Base-by-base conservation (phyloP, 2,888 invertebrate genomes). In the Zhuqinia jingwanae region DNA sequence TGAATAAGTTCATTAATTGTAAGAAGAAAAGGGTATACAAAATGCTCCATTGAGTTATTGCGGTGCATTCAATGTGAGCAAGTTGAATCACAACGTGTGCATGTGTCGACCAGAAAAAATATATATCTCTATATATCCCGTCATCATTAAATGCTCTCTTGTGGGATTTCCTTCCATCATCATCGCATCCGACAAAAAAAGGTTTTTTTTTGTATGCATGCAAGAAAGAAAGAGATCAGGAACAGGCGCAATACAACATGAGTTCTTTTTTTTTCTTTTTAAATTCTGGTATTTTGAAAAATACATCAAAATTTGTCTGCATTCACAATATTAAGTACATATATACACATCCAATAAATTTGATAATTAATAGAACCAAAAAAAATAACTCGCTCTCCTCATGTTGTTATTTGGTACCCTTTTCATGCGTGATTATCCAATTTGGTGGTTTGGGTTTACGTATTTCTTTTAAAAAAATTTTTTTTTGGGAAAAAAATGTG, bases 401-500 rank as follows among this genome's bases (percentile, higher is more conserved):
- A n/a, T 73, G 47, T 30, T 50, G 50, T 53, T 53, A 25, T 47
- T 36, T 60, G 11, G 58, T 47, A 76, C 73, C 63, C 85, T 60
- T 85, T 85, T 85, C 85, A 78, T 73, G 73, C 45, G 56, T 79
- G 85, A 85, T 85, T 85, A 85, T 85, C 78, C 85, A 85, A 85
- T 85, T 85, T 84, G 30, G 42, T 27, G 3, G 36, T 36, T 3
- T n/a, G 36, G 56, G 45, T 47, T 70, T 73, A 36, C 36, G 8
- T 60, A 68, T 73, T 73, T 45, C 60, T 47, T 27, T n/a, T n/a
- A n/a, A n/a, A n/a, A n/a, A n/a, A n/a, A n/a, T n/a, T n/a, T n/a
- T n/a, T n/a, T n/a, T n/a, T n/a, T n/a, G n/a, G n/a, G n/a, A n/a
- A n/a, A n/a, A n/a, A n/a, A n/a, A n/a, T n/a, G n/a, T n/a, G n/a